phyloP scores from a whole-genome alignment of 2,888 invertebrate genomes.

The Nephrotoma appendiculata region DNA sequence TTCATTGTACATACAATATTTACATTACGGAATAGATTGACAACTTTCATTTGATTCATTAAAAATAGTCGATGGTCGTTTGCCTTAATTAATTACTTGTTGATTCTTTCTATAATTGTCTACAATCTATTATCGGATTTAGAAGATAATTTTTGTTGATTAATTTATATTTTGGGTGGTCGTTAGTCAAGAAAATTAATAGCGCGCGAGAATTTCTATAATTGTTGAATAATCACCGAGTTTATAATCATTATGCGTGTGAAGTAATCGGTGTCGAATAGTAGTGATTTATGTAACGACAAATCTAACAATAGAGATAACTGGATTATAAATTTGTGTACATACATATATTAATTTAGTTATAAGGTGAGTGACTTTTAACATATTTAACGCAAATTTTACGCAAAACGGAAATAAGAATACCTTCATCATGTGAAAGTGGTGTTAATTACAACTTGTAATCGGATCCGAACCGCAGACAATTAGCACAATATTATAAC shows the following conservation, averaged over 20 bases:
- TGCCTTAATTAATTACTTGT: background rate
- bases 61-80: background rate
- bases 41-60: background rate
- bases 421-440: background rate
- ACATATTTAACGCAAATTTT: background rate
- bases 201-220: background rate
- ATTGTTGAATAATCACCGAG: background rate
- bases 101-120: background rate
- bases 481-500: background rate
- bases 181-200: background rate
- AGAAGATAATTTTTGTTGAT: background rate
- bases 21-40: background rate
- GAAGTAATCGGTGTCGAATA: background rate
- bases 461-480: background rate
- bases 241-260: background rate
- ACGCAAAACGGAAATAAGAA: background rate
- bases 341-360: too few species aligned
- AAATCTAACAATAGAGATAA: background rate
- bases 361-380: too few species aligned
- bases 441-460: background rate
- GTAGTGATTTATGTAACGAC: background rate
- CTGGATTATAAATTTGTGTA: too few species aligned
- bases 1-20: background rate
- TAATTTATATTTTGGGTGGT: background rate
- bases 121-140: background rate